Conservation (phyloP, 1,140 invertebrate species). For the Eufriesea mexicana region DNA sequence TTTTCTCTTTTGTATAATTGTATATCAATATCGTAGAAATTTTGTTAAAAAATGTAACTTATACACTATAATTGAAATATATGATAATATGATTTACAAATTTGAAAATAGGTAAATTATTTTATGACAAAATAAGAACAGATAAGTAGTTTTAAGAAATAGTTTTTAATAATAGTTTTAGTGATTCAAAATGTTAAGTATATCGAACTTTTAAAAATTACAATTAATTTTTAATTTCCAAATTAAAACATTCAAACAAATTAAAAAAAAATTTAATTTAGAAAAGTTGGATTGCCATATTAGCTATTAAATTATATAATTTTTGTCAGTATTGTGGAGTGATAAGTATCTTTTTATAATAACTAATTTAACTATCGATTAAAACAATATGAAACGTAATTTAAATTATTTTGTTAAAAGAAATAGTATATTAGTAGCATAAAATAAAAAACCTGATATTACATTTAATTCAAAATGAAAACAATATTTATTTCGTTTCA, state of each 20-base stretch:
- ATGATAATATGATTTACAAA: neutral
- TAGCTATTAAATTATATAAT: too few relatives aligned
- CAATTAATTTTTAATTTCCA: neutral
- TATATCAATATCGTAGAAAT: neutral
- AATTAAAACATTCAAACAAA: neutral
- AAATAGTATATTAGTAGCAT: neutral
- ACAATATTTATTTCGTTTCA: neutral
- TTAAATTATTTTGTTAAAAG: neutral
- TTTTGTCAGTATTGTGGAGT: too few relatives aligned
- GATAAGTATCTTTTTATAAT: too few relatives aligned
- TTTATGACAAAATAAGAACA: neutral
- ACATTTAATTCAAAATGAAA: neutral
- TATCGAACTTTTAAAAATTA: neutral
- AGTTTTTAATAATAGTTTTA: neutral
- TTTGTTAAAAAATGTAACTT: neutral
- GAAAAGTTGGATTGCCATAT: too few relatives aligned
- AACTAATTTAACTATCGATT: too few relatives aligned
- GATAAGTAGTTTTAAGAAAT: neutral
- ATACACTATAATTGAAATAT: neutral
- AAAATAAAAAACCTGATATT: neutral
- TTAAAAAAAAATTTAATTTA: too few relatives aligned
- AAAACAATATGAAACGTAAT: neutral
- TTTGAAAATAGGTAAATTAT: neutral
- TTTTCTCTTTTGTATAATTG: neutral
- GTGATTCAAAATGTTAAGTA: neutral